Evolutionary conservation across 2,888 invertebrate genomes (phyloP), one percentile per base, ranked within the genome.

Genomic region (Caenorhabditis virilis): DNA sequence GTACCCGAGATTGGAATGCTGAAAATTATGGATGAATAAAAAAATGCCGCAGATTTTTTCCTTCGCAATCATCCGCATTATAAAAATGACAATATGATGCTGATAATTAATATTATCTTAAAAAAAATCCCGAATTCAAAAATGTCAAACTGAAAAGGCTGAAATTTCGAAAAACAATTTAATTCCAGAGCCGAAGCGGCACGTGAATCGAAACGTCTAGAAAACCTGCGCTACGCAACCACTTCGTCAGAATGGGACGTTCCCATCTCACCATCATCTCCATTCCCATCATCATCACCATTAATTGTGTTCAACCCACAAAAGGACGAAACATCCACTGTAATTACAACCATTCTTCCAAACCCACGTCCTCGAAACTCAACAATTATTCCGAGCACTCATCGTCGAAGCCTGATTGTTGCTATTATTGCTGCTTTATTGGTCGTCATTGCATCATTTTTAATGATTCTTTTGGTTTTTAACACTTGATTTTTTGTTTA

Each of bases 241-340:
- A 59, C 58, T 13, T 64, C 64, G n/a, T 51, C 58, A 18, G 55
- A 59, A 18, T 59, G 52, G 33, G 45, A 49, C 13, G 50, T 58
- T 18, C 57, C 58, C 5, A 54, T 58, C 16, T 57, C 63, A 27
- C 58, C 63, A 18, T 39, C 50, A 6, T 64, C 58, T 23, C 41
- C 53, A 26, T 64, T 64, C 18, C 64, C 64, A 25, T 52, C 64
- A 11, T 51, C 59, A 2, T 64, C 64, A 18, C 64, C 64, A n/a
- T 39, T 64, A 9, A 64, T 64, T 39, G 64, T 64, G 23, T 25
- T 39, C 5, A 64, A 59, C 16, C 64, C 64, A 18, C 64, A 58
- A 27, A 59, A 64, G 38, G 64, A 59, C 41, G 59, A 59, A 27
- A n/a, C n/a, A n/a, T 50, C 56, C 0, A 30, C 62, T 1, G 56